Evolutionary conservation across 1,140 invertebrate species (phyloP), one percentile per base, ranked within the genome.

Genomic region (Drosophila leontia): DNA sequence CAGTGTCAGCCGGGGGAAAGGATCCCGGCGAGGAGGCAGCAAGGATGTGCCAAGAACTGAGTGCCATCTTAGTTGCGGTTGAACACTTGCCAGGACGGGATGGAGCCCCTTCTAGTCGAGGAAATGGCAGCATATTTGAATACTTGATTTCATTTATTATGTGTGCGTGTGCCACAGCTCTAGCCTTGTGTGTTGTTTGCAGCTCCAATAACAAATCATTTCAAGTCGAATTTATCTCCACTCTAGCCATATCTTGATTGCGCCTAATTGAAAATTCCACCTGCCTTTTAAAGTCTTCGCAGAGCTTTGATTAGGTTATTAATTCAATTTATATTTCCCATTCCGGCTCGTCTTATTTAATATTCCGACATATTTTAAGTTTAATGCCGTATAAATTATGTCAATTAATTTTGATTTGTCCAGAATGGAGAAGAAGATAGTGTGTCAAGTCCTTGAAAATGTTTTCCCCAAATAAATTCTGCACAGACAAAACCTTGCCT

Each of bases 21-120:
- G 42, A 19, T 61, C 13, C 15, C 9, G 29, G 29, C 29, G 6
- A 29, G 12, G 60, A 15, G 23, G 6, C 19, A n/a, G 37, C 60
- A 13, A 12, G 50, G 67, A 12, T 68, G 37, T 17, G 45, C 41
- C 37, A 11, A 42, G 47, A 67, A 42, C 60, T 58, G 75, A 82
- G 74, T 86, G 82, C 75, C 69, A 65, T 75, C 82, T 85, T 78
- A 82, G 82, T 85, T 85, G 82, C 82, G 82, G 82, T 85, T 85
- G 77, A 84, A 84, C 76, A 84, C 76, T 83, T 80, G 80, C 42
- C 32, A 67, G 32, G 13, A 11, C 13, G 47, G 42, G 32, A 19
- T n/a, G 47, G 39, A 50, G n/a, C 48, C 39, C 11, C 29, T 23
- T 23, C 23, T 15, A 35, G n/a, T 13, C 19, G 65, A 8, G 53